Base-by-base conservation (phyloP, 2,113 vertebrate species). In the Eulacestoma nigropectus region DNA sequence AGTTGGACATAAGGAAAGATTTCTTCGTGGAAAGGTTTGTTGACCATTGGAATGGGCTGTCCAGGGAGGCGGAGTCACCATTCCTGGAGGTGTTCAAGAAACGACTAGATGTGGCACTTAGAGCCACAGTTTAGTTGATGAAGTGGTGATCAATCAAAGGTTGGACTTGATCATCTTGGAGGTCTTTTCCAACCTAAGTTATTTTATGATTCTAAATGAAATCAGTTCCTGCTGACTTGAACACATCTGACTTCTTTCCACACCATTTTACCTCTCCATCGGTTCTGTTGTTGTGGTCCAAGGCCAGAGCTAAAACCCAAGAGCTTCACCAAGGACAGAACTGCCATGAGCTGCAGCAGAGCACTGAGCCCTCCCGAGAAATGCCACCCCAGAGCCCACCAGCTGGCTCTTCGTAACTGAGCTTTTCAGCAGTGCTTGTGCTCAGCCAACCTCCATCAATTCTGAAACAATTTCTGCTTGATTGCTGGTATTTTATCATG, bases 371-470 rank as follows among this genome's bases (percentile, higher is more conserved):
- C 39, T 49, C 70, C 65, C 12, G 35, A 65, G 59, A 56, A 63
- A 55, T n/a, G 30, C 59, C 69, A 70, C n/a, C 37, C 74, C 25
- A 1, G 35, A 67, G 39, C 69, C 90, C 49, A 22, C 27, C 62
- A 67, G 77, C 49, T 89, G 81, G 41, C 81, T 57, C 62, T 42
- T 30, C 3, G 4, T 42, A 57, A 10, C n/a, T 49, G 78, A 50
- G 47, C 83, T 90, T 80, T 70, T 63, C 50, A 77, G 84, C 75
- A 65, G 22, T 32, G 8, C 37, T 37, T 57, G 39, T 23, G 37
- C 84, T 82, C 86, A 96, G 77, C 72, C 44, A 74, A 37, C 15
- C 68, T 78, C 52, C 86, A 79, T 77, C 91, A 91, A 67, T 89
- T 90, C 82, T 64, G 64, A 83, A 88, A 49, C 79, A 86, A 68